phyloP scores from a whole-genome alignment of 2,888 invertebrate genomes.

The Fabriciana adippe region DNA sequence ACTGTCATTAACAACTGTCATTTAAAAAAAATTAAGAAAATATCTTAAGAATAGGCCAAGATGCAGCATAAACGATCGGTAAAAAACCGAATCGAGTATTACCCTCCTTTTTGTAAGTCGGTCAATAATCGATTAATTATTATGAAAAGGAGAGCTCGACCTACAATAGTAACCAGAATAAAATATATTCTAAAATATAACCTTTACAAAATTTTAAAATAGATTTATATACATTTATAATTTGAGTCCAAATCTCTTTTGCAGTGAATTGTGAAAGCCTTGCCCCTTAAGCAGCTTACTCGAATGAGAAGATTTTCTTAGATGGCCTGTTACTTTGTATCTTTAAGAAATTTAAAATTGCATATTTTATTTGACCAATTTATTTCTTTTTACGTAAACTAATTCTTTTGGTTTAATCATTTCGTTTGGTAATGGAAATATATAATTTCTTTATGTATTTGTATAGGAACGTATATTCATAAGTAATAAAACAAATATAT shows the following conservation, averaged over 20 bases:
- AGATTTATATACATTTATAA: not conserved
- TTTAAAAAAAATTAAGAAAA: too few species aligned
- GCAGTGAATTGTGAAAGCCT: constrained; percentile 76
- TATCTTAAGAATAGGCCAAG: too few species aligned
- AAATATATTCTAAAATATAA: too few species aligned
- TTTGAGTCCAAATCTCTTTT: constrained; percentile 50
- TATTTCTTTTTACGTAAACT: not conserved
- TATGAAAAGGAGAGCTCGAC: too few species aligned
- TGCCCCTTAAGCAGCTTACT: constrained; percentile 72
- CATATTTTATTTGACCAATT: constrained; percentile 11
- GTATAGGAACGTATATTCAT: too few species aligned
- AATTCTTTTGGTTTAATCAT: not conserved
- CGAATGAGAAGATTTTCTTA: constrained; percentile 69
- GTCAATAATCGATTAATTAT: too few species aligned
- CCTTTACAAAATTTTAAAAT: not conserved
- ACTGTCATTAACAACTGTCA: too few species aligned
- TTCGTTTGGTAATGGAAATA: not conserved
- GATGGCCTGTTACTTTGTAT: constrained; percentile 58
- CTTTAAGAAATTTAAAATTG: constrained; percentile 61
- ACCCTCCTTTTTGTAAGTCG: too few species aligned
- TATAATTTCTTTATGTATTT: not conserved
- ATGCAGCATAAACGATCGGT: too few species aligned
- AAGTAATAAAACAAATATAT: too few species aligned
- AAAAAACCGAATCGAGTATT: too few species aligned
- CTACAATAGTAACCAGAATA: too few species aligned